Base-by-base conservation (phyloP, 2,113 vertebrate genomes). In the Lampris megalopsis region DNA sequence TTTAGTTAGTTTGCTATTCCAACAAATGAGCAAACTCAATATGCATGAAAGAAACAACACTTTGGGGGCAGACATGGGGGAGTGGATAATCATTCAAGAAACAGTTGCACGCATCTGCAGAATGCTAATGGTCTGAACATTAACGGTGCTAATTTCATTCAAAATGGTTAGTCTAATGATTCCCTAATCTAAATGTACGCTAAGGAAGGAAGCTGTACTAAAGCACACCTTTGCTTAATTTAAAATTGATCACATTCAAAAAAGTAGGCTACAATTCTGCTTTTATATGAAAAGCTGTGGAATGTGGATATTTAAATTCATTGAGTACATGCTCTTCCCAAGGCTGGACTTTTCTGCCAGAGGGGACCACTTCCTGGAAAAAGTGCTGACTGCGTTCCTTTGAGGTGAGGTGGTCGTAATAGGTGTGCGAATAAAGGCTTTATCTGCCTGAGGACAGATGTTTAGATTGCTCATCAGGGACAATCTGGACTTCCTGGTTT, bases 321-420 rank as follows among this genome's bases (percentile, higher is more conserved):
- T 71, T 68, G 64, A 36, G 48, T 71, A 37, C 42, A 41, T 43
- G 63, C 9, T 10, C 9, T 52, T 62, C 69, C 68, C 6, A 13
- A 13, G 65, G 57, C 53, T 69, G 59, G 40, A 68, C 73, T 1
- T 47, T 6, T 52, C 75, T 77, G 61, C 68, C 63, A 68, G 65
- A 84, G 83, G 71, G 80, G 75, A 86, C 76, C 70, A 57, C 71
- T 85, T 84, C 54, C 76, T 79, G 77, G 40, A 68, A 49, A 64
- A 80, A 84, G 58, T 75, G 91, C 90, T 91, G 91, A 93, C 75
- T 81, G 77, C 47, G 67, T 86, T 91, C 88, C 86, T 85, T 67
- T 77, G 66, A 73, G 61, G 4, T 62, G 52, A 68, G 78, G 63
- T 54, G 67, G 68, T 68, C 75, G 79, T 50, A 60, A 68, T 73